These are phyloP conservation scores for Pantherophis vulpinus DNA, from an alignment of 2,797 vertebrate genomes.

Conservation along the genomic window DNA sequence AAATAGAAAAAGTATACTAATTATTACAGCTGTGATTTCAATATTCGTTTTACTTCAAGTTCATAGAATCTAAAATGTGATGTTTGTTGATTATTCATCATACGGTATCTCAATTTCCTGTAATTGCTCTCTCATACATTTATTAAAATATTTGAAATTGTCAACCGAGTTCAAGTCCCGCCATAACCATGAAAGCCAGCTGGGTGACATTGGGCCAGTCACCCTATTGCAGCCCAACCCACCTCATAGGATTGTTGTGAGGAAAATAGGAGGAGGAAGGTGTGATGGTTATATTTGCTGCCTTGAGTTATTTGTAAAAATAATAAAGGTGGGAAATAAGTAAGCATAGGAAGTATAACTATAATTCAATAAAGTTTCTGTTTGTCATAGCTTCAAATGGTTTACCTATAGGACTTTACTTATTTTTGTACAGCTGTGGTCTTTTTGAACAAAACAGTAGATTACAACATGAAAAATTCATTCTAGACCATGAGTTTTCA, in stretches of 20 bases:
- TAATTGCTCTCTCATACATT: neutral
- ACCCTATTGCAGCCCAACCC: neutral
- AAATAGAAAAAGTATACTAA: slow-evolving; percentile 55
- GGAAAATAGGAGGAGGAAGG: neutral
- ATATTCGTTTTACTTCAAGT: slow-evolving; percentile 29
- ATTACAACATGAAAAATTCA: neutral
- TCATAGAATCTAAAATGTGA: slow-evolving; percentile 13
- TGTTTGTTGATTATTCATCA: neutral
- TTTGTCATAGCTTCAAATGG: neutral
- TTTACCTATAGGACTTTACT: neutral
- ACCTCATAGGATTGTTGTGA: neutral
- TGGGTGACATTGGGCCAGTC: neutral
- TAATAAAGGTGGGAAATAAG: neutral
- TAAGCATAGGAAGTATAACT: neutral
- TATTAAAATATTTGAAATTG: neutral
- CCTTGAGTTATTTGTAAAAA: neutral
- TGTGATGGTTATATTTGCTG: neutral
- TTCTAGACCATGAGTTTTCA: neutral
- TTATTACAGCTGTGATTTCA: slow-evolving; percentile 45
- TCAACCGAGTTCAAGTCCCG: neutral
- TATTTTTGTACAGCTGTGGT: neutral
- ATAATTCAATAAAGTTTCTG: neutral
- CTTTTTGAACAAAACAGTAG: neutral
- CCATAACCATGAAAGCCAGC: neutral
- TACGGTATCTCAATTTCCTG: neutral